A percentile compares a stretch with the other conserved stretches of the same genome.
These are phyloP conservation scores for Procambarus clarkii DNA, from an alignment of 1,140 invertebrate genomes.

Conservation along the genomic window DNA sequence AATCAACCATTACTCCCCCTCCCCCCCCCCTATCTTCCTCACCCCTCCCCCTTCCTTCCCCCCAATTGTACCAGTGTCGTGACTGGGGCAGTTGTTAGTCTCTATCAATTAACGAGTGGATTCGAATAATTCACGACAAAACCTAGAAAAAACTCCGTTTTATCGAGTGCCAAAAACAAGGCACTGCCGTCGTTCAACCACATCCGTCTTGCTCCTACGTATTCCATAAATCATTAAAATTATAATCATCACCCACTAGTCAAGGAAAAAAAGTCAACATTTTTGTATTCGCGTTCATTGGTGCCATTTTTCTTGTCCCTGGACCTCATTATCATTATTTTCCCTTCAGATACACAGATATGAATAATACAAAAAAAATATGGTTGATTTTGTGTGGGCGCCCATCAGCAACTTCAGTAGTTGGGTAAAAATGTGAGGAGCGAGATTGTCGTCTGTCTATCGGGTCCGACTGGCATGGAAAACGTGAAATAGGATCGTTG, in stretches of 20 bases:
- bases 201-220: not conserved
- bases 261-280: conserved; percentile 13
- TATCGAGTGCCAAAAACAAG: not conserved
- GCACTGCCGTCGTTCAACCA: not conserved
- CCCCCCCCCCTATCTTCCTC: too few species aligned
- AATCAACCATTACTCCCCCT: not conserved
- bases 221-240: conserved; percentile 40
- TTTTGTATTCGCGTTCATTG: conserved; percentile 41
- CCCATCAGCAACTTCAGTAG: too few species aligned
- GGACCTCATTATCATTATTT: conserved; percentile 47
- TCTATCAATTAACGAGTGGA: conserved; percentile 40
- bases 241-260: conserved; percentile 26
- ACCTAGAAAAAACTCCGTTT: not conserved
- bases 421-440: too few species aligned
- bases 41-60: not conserved
- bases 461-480: too few species aligned
- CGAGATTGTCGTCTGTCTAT: too few species aligned
- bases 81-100: conserved; percentile 18
- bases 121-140: conserved; percentile 19
- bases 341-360: conserved; percentile 23
- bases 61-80: conserved; percentile 12
- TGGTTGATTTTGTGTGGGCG: not conserved
- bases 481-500: too few species aligned
- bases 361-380: conserved; percentile 45
- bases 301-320: conserved; percentile 37